Evolutionary conservation across 2,888 invertebrate species (phyloP), one percentile per base, ranked within the genome.

Genomic region (Amiota minor): DNA sequence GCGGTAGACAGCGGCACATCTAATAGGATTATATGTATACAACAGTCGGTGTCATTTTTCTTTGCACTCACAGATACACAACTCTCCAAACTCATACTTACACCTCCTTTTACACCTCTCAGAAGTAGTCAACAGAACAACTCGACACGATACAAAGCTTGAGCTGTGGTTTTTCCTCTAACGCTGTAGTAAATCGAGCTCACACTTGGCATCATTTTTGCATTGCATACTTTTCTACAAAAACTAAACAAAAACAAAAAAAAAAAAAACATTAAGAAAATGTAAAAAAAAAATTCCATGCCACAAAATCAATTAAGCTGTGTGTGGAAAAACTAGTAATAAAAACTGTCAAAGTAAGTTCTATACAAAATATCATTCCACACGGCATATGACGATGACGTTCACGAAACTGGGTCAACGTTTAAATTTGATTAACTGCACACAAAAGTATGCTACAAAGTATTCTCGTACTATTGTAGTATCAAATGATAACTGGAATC

Each of bases 281-380:
- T 12, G 53, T 50, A 1, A 10, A 50, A 4, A 50, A 50, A 77
- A 76, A 76, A 79, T 79, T 80, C 73, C 79, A 76, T 77, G 78
- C 84, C 84, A 75, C 83, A 84, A 84, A 85, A 84, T 84, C 84
- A 84, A 84, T 84, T 84, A 84, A 77, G 77, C 77, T 71, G 69
- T 71, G 77, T 47, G 49, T 23, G 23, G 67, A 50, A 14, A 53
- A 53, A 62, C 62, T 65, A 78, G 77, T 71, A 77, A 79, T 77
- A 77, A 76, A 77, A 78, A 73, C 85, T 78, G 79, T 78, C 80
- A 77, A 78, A 83, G 80, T 76, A 76, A 71, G 50, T 72, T 78
- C 79, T 35, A 35, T 35, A 35, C 35, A 35, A 3, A 23, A 23
- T 23, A 23, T 23, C 23, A 23, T 23, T 35, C 35, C 35, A 35